Evolutionary conservation across 2,113 vertebrate species (phyloP), one percentile per base, ranked within the genome.

Genomic region (Brachirus orientalis): DNA sequence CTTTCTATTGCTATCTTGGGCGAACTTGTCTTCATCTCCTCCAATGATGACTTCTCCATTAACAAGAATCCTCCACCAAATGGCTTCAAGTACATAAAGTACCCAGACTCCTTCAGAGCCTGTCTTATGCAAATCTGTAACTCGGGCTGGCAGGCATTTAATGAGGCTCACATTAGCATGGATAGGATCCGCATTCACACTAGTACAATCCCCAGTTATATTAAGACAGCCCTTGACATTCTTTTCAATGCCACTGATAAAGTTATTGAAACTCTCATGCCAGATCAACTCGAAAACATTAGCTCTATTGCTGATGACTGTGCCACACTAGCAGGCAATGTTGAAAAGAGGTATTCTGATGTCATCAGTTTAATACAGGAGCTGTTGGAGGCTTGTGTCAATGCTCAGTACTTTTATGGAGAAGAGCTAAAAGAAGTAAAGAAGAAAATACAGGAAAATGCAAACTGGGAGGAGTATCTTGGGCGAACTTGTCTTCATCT

Each of bases 51-150:
- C 28, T 53, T 53, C 51, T 53, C 51, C 16, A 53, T 53, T 11
- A 35, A 10, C 14, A 53, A 36, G 28, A 53, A 53, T 20, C 28
- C 9, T 22, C 22, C 20, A 52, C 1, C 7, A n/a, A 7, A n/a
- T 0, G 28, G 22, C 14, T 53, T 53, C 16, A 3, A 53, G 4
- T 35, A 53, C 14, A 36, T 53, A 10, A 53, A 53, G 16, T 20
- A 53, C 51, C 51, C 51, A 53, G 51, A 53, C 7, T 53, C 51
- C 51, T 53, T 53, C 28, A 53, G 51, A 28, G 51, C 51, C 51
- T 51, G 48, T 28, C 48, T 51, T 14, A 51, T 51, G 48, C 48
- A 51, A 14, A 28, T 51, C 22, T 51, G 48, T 51, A 51, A 51
- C 48, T 14, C 48, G 6, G 22, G 48, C 19, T 51, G 48, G 48